Evolutionary conservation across 2,797 vertebrate genomes (phyloP), one percentile per base, ranked within the genome.

Genomic region (Prionace glauca): DNA sequence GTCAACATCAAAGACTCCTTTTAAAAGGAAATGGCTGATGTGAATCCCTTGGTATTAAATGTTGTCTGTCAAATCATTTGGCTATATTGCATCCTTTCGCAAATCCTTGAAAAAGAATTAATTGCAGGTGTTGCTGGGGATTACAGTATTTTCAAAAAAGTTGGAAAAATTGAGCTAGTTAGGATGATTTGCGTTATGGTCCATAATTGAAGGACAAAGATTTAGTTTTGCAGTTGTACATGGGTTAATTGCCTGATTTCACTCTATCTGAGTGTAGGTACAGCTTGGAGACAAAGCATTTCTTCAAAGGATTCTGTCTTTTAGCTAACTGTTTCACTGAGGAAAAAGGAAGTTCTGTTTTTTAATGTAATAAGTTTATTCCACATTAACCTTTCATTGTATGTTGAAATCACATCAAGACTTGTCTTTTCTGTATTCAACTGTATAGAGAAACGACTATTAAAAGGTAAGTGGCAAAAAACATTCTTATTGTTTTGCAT

Each of bases 31-130:
- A 97, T 97, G 96, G 97, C 97, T 97, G 97, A 97, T 97, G 97
- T 96, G 97, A 97, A 97, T 98, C 97, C 97, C 96, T 96, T 97
- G 97, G 97, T 97, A 97, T 97, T 98, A 97, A 97, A 97, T 97
- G 96, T 97, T 97, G 97, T 97, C 97, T 98, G 97, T 98, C 97
- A 98, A 97, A 97, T 97, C 96, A 97, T 97, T 98, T 97, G 97
- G 97, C 97, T 98, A 97, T 96, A 97, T 97, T 97, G 97, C 97
- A 96, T 98, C 97, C 96, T 97, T 97, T 98, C 97, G 97, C 97
- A 98, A 97, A 97, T 97, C 97, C 96, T 97, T 97, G 97, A 96
- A 96, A 96, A 96, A 77, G 12, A 96, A 96, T 96, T 95, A 96
- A 96, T 97, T 97, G 97, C 96, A 97, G 97, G 97, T 97, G 96